A percentile compares a stretch with the other conserved stretches of the same genome.
phyloP scores from a whole-genome alignment of 2,888 invertebrate genomes.

The Eupsilia transversa region DNA sequence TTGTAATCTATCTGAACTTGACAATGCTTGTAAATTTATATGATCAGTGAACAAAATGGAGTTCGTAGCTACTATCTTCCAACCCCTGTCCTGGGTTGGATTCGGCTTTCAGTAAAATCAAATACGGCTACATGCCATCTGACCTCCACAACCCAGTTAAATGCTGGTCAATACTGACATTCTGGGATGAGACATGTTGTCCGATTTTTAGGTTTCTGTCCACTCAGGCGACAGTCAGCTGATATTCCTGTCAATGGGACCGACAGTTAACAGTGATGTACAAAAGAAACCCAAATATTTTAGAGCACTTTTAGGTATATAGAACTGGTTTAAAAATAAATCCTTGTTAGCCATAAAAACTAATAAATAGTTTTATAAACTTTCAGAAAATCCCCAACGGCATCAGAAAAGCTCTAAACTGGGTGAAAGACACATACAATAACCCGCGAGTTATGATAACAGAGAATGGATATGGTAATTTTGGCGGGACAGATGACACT shows the following conservation, averaged over 20 bases:
- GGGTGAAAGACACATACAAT: slow-evolving; percentile 90
- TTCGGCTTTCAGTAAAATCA: not conserved
- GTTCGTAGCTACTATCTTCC: not conserved
- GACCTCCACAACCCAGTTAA: not conserved
- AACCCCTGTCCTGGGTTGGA: not conserved
- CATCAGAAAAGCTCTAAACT: slow-evolving; percentile 87
- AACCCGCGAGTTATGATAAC: slow-evolving; percentile 90
- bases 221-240: not conserved
- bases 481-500: slow-evolving; percentile 77
- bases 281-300: too few species aligned
- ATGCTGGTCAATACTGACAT: not conserved
- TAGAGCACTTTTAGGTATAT: not conserved
- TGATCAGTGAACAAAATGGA: not conserved
- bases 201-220: not conserved
- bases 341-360: not conserved
- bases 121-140: not conserved
- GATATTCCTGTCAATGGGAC: not conserved
- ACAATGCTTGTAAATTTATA: not conserved
- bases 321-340: not conserved
- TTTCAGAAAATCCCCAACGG: slow-evolving; percentile 85
- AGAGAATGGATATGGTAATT: slow-evolving; percentile 91
- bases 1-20: not conserved
- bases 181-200: too few species aligned
- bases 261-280: not conserved
- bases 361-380: not conserved